Evolutionary conservation across 2,797 vertebrate genomes (phyloP).

Genomic region (Enteromius unitaeniatus): DNA sequence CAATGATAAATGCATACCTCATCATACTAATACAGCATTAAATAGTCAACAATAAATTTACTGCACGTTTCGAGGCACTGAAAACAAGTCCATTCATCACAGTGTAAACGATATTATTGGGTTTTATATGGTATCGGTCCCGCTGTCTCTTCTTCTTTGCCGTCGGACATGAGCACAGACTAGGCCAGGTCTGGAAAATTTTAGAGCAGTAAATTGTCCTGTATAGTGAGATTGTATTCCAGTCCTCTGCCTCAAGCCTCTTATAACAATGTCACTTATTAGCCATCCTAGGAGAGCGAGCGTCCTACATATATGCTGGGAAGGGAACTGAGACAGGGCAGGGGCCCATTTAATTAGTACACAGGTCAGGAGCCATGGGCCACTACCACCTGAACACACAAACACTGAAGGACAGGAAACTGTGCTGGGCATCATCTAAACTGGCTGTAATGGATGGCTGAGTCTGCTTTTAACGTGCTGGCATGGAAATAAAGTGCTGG

Average conservation of each 20-base stretch:
- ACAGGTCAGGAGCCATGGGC: slow-evolving; percentile 25
- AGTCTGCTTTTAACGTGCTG: slow-evolving; percentile 1
- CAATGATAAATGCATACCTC: slow-evolving; percentile 3
- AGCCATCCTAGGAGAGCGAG: slow-evolving; percentile 14
- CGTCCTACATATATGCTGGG: slow-evolving; percentile 41
- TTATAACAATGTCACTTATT: slow-evolving; percentile 40
- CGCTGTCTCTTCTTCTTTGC: neutral
- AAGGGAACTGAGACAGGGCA: slow-evolving; percentile 24
- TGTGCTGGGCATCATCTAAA: slow-evolving; percentile 25
- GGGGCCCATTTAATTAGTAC: slow-evolving; percentile 15
- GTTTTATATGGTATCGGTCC: neutral
- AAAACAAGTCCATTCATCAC: slow-evolving; percentile 30
- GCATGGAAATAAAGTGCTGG: neutral
- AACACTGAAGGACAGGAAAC: slow-evolving; percentile 25
- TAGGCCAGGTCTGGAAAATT: slow-evolving; percentile 16
- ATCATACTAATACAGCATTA: slow-evolving; percentile 18
- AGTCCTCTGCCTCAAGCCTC: slow-evolving; percentile 35
- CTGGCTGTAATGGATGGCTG: neutral
- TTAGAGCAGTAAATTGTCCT: slow-evolving; percentile 30
- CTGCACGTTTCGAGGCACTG: neutral
- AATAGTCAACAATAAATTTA: neutral
- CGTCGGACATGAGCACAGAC: slow-evolving; percentile 1
- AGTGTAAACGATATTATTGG: neutral
- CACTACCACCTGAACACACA: slow-evolving; percentile 42
- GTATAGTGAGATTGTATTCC: slow-evolving; percentile 19